Base-by-base conservation (phyloP, 1,140 invertebrate genomes). In the Drosophila ficusphila region DNA sequence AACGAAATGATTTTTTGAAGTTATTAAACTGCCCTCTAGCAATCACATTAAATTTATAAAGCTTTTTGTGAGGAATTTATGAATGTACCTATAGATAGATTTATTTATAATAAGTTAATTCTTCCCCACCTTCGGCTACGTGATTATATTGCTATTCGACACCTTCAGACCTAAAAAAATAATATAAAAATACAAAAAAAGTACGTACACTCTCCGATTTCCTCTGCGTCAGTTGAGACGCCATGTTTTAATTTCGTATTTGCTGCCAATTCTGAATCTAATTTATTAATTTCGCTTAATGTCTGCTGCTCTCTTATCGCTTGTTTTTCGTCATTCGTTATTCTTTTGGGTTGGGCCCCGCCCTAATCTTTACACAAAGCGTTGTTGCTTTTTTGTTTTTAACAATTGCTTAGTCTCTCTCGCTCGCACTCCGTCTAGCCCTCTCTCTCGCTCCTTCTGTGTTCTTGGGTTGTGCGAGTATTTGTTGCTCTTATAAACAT, bases 251-350 rank as follows among this genome's bases (percentile, higher is more conserved):
- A 44, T 73, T 57, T 56, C 44, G 60, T 41, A 46, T 52, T 36
- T 68, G 36, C 53, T 53, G 18, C 39, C 74, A 49, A 73, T 58
- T 49, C 31, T 12, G 31, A 73, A 68, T 79, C 72, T 74, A 83
- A 85, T 85, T 85, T 85, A 86, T 88, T 82, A 82, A 86, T 82
- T 75, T 70, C 60, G 68, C 60, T 81, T 77, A 82, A 82, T 71
- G 72, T 74, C 56, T 48, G 76, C 58, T 46, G 65, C 69, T 52
- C 42, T 36, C 52, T 62, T 56, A 39, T 44, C 31, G 14, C 4
- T 44, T 52, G 49, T 61, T 31, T 58, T 56, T 54, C 19, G 47
- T 49, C 31, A 14, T 54, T 61, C 8, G 49, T 54, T 48, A 12
- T 72, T 61, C 51, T 57, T 54, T 76, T 38, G 56, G 34, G 82